These are phyloP conservation scores for Diaphora mendica DNA, from an alignment of 2,888 invertebrate genomes.

Conservation along the genomic window DNA sequence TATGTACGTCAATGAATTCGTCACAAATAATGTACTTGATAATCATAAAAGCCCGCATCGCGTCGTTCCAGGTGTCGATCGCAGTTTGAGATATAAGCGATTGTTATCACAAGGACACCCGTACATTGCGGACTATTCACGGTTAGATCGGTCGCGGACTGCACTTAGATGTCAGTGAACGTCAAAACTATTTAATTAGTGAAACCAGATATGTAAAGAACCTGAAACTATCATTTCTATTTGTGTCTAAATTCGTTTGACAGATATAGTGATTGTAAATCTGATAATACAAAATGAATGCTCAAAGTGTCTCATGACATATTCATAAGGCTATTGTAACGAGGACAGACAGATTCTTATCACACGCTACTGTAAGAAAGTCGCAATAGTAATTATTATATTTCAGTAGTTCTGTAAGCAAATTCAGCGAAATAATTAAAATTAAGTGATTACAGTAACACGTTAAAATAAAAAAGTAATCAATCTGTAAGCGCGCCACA, in stretches of 20 bases:
- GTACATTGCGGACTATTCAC: conserved; percentile 65
- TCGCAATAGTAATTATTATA: conserved; percentile 40
- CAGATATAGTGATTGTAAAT: conserved; percentile 41
- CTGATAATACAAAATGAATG: conserved; percentile 44
- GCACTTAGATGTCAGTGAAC: conserved; percentile 55
- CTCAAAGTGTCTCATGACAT: conserved; percentile 40
- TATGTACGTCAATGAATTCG: conserved; percentile 53
- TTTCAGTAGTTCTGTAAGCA: conserved; percentile 32
- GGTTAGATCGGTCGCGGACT: conserved; percentile 58
- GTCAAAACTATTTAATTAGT: conserved; percentile 57
- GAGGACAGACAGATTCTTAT: conserved; percentile 41
- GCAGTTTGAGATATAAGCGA: conserved; percentile 72
- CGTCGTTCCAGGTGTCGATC: conserved; percentile 80
- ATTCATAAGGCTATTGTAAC: conserved; percentile 43
- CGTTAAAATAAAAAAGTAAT: conserved; percentile 77
- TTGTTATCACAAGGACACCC: conserved; percentile 79
- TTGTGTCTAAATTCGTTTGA: conserved; percentile 33
- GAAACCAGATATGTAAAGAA: conserved; percentile 37
- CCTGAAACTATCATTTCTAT: conserved; percentile 38
- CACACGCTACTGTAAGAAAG: conserved; percentile 24
- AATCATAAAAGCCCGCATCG: conserved; percentile 73
- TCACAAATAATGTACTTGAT: conserved; percentile 52
- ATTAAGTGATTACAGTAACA: conserved; percentile 64
- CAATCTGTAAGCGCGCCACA: conserved; percentile 74
- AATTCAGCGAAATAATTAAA: conserved; percentile 44